A percentile compares a stretch with the other conserved stretches of the same genome.
phyloP scores from a whole-genome alignment of 2,888 invertebrate genomes.

The Gortyna flavago region DNA sequence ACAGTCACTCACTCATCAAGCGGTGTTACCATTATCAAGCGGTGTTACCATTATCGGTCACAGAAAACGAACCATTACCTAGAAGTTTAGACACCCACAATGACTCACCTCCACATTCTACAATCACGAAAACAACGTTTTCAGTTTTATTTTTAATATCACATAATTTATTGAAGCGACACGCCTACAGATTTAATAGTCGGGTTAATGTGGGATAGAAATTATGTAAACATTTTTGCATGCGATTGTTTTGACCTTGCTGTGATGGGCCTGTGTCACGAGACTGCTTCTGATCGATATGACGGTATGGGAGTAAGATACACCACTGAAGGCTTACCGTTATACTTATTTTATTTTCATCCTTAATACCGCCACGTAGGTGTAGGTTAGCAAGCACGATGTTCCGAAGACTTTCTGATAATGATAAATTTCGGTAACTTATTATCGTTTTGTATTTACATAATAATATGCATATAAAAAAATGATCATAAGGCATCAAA shows the following conservation, averaged over 20 bases:
- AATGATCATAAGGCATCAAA: not conserved
- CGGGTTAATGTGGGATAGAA: slow-evolving; percentile 37
- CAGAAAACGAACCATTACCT: not conserved
- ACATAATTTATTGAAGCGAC: slow-evolving; percentile 27
- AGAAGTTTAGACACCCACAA: not conserved
- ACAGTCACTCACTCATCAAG: not conserved
- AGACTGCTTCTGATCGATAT: slow-evolving; percentile 54
- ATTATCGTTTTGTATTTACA: not conserved
- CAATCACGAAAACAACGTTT: slow-evolving; percentile 5
- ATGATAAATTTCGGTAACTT: not conserved
- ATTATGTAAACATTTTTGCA: slow-evolving; percentile 60
- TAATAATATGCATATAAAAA: not conserved
- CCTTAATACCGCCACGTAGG: not conserved
- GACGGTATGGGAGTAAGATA: slow-evolving; percentile 19
- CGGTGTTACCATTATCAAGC: slow-evolving; percentile 1
- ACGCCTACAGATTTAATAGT: slow-evolving; percentile 47
- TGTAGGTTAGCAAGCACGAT: not conserved
- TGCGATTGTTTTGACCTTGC: slow-evolving; percentile 63
- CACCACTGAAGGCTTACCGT: slow-evolving; percentile 23
- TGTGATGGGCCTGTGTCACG: slow-evolving; percentile 55
- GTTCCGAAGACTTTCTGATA: not conserved
- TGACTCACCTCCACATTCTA: not conserved
- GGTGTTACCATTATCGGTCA: slow-evolving; percentile 3
- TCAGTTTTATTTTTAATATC: not conserved
- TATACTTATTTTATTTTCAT: slow-evolving; percentile 24